Conservation (phyloP, 53 echinoderm and acorn worm genomes). For the Zoroaster sp. region DNA sequence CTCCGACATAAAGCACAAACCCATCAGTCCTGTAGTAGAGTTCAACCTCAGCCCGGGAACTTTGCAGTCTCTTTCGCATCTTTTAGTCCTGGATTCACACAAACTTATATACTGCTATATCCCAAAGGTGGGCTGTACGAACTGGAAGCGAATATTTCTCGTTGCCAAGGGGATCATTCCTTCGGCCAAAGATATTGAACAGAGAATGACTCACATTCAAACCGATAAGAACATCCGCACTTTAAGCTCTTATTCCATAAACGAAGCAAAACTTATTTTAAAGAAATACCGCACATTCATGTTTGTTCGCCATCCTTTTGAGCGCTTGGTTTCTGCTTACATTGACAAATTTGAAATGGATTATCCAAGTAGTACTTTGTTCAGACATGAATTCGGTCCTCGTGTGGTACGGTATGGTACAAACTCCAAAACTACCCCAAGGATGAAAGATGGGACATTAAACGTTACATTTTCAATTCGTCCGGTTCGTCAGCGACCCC, state of each 20-base stretch:
- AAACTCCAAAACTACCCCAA: neutral
- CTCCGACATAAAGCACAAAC: neutral
- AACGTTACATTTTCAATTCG: slow-evolving; percentile 65
- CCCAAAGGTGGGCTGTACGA: slow-evolving; percentile 35
- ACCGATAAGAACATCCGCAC: slow-evolving; percentile 21
- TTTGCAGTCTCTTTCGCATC: neutral
- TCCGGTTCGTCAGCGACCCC: slow-evolving; percentile 57
- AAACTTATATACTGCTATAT: slow-evolving; percentile 36
- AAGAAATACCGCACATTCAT: slow-evolving; percentile 51
- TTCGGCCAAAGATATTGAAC: neutral
- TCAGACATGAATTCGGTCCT: slow-evolving; percentile 46
- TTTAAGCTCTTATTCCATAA: slow-evolving; percentile 15
- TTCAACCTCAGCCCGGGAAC: neutral
- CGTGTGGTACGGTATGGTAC: slow-evolving; percentile 27
- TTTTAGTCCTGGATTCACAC: slow-evolving; percentile 15
- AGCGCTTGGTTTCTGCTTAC: slow-evolving; percentile 64
- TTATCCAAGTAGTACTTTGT: slow-evolving; percentile 28
- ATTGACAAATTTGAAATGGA: slow-evolving; percentile 61
- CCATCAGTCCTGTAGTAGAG: neutral
- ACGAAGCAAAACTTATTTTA: slow-evolving; percentile 9
- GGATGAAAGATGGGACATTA: slow-evolving; percentile 39
- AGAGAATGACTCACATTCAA: neutral
- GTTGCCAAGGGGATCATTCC: slow-evolving; percentile 20
- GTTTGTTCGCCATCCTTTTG: slow-evolving; percentile 65
- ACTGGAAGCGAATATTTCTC: slow-evolving; percentile 34